Conservation (phyloP, 2,888 invertebrate genomes). For the Copidosoma aretas region DNA sequence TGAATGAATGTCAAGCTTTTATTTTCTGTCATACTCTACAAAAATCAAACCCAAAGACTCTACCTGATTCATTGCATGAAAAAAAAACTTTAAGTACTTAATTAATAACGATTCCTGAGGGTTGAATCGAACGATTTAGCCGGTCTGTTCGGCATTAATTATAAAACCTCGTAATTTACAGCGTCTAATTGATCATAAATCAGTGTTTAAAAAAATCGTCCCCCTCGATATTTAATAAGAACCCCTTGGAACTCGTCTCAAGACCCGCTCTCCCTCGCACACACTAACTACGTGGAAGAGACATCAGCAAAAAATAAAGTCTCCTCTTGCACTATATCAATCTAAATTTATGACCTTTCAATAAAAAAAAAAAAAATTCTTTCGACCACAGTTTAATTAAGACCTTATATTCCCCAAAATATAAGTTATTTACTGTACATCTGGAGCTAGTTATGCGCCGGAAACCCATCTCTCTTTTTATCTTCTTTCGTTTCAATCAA, state of each 20-base stretch:
- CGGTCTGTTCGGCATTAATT: background rate
- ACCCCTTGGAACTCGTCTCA: background rate
- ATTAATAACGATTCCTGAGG: background rate
- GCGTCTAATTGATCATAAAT: slow-evolving; percentile 27
- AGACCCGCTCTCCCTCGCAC: background rate
- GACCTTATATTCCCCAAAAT: background rate
- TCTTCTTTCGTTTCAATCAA: slow-evolving; percentile 21
- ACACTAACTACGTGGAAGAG: background rate
- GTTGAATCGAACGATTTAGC: background rate
- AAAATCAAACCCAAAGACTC: background rate
- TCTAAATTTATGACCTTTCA: slow-evolving; percentile 35
- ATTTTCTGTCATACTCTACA: too few relatives aligned
- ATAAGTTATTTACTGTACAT: background rate
- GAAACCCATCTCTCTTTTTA: background rate
- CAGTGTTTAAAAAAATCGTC: slow-evolving; percentile 5
- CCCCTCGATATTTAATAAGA: slow-evolving; percentile 10
- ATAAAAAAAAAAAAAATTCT: background rate
- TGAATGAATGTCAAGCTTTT: too few relatives aligned
- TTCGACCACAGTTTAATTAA: slow-evolving; percentile 26
- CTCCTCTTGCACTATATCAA: slow-evolving; percentile 2
- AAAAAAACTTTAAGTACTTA: background rate
- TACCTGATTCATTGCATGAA: background rate
- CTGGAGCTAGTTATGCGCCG: background rate
- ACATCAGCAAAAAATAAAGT: slow-evolving; percentile 7
- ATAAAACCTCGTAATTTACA: background rate